A percentile compares a stretch with the other conserved stretches of the same genome.
Evolutionary conservation across 2,888 invertebrate species (phyloP).

Genomic region (Drosophila parthenogenetica): DNA sequence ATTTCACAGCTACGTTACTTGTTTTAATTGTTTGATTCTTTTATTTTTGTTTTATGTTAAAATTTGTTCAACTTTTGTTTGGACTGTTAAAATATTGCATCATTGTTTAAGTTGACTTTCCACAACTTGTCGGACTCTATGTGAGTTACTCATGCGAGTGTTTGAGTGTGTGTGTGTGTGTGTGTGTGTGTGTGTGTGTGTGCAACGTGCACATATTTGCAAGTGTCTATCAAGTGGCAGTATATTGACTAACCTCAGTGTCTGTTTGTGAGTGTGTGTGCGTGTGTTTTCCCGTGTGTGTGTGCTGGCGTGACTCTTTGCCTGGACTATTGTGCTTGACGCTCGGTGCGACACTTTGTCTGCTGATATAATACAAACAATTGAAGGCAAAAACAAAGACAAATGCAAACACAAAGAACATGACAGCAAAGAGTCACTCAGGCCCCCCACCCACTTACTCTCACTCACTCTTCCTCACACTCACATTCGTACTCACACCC

Average conservation of each 20-base stretch:
- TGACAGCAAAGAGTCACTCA: slow-evolving; percentile 11
- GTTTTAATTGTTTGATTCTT: background rate
- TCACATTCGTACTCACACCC: too few relatives aligned
- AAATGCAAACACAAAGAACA: slow-evolving; percentile 54
- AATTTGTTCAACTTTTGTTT: slow-evolving; percentile 2
- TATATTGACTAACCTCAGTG: slow-evolving; percentile 58
- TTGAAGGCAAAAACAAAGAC: slow-evolving; percentile 49
- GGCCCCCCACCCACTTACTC: background rate
- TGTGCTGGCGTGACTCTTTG: slow-evolving; percentile 36
- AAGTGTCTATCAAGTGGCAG: slow-evolving; percentile 40
- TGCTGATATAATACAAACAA: slow-evolving; percentile 71
- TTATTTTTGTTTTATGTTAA: slow-evolving; percentile 7
- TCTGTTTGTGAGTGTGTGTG: slow-evolving; percentile 3
- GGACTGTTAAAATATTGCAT: background rate
- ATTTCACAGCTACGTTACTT: background rate
- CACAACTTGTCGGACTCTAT: slow-evolving; percentile 3
- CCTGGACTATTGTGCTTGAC: slow-evolving; percentile 43
- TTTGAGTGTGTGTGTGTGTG: slow-evolving; percentile 6
- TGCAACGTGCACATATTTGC: slow-evolving; percentile 40
- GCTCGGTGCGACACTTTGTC: slow-evolving; percentile 74
- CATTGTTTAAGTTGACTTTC: slow-evolving; percentile 15
- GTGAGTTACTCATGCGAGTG: slow-evolving; percentile 9
- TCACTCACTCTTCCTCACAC: background rate
- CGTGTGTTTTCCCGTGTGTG: slow-evolving; percentile 1
- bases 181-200: slow-evolving; percentile 13